A percentile compares a stretch with the other conserved stretches of the same genome.
Evolutionary conservation across 2,888 invertebrate genomes (phyloP).

Genomic region (Drosophila cyrtoloma): DNA sequence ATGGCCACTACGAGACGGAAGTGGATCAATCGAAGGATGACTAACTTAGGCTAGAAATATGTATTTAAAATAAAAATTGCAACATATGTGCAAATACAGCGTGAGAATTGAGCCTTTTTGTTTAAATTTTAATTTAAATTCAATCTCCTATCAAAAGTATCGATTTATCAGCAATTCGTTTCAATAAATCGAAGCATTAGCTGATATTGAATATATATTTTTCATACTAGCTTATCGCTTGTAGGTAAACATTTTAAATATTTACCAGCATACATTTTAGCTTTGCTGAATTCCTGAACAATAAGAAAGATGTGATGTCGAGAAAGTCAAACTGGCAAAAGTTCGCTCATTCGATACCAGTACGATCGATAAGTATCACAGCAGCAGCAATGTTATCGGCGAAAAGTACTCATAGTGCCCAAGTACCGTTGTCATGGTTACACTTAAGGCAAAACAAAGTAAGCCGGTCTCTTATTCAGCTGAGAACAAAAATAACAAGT

Average conservation of each 20-base stretch:
- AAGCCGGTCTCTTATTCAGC: conserved; percentile 21
- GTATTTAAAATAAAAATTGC: neutral
- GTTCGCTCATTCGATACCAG: neutral
- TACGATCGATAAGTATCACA: conserved; percentile 2
- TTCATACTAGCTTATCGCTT: no score
- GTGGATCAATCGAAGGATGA: conserved; percentile 22
- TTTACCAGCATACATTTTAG: neutral
- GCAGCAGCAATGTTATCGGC: conserved; percentile 7
- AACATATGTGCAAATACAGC: neutral
- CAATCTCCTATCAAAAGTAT: neutral
- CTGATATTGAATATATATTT: neutral
- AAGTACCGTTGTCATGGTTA: conserved; percentile 42
- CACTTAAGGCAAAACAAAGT: conserved; percentile 19
- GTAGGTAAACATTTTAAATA: neutral
- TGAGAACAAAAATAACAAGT: conserved; percentile 8
- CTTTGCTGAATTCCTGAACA: neutral
- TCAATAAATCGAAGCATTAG: neutral
- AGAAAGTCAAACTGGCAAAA: neutral
- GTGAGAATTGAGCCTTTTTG: neutral
- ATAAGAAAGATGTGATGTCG: no score
- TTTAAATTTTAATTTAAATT: neutral
- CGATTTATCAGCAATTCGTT: neutral
- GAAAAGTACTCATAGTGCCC: neutral
- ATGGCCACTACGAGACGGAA: conserved; percentile 59
- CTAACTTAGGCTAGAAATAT: neutral